phyloP scores from a whole-genome alignment of 1,140 invertebrate genomes.

The Stegodyphus mimosarum region DNA sequence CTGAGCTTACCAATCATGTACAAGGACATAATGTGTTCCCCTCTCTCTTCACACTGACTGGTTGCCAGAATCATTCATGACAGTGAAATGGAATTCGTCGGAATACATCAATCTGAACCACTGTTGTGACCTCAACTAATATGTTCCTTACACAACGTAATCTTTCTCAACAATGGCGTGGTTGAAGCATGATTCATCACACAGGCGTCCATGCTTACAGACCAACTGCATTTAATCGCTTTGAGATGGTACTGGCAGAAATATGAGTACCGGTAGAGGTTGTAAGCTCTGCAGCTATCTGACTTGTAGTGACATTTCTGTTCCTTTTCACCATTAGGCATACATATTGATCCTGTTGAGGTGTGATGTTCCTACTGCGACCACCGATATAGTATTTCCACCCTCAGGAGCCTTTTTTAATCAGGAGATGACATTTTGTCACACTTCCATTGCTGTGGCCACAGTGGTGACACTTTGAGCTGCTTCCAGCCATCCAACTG shows the following conservation, averaged over 20 bases:
- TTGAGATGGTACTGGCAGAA: not conserved
- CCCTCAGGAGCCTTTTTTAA: too few relatives aligned
- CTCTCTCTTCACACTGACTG: not conserved
- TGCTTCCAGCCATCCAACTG: too few relatives aligned
- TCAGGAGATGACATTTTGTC: too few relatives aligned
- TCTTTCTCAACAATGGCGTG: conserved; percentile 5
- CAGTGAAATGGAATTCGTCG: not conserved
- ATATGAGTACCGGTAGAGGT: conserved; percentile 1
- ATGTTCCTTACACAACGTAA: conserved; percentile 14
- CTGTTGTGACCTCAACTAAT: not conserved
- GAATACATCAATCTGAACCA: not conserved
- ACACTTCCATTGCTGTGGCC: too few relatives aligned
- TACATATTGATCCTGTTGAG: too few relatives aligned
- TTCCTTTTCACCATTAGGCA: not conserved
- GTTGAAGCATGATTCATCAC: not conserved
- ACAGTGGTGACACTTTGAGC: too few relatives aligned
- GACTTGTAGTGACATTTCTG: conserved; percentile 1
- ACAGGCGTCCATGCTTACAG: not conserved
- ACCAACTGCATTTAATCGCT: not conserved
- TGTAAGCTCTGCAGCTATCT: conserved; percentile 7
- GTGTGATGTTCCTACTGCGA: too few relatives aligned
- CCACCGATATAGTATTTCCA: too few relatives aligned
- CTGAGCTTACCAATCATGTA: not conserved
- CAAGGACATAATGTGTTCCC: not conserved
- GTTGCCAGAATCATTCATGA: not conserved